Evolutionary conservation across 2,888 invertebrate genomes (phyloP).

Genomic region (Lasiommata megera): DNA sequence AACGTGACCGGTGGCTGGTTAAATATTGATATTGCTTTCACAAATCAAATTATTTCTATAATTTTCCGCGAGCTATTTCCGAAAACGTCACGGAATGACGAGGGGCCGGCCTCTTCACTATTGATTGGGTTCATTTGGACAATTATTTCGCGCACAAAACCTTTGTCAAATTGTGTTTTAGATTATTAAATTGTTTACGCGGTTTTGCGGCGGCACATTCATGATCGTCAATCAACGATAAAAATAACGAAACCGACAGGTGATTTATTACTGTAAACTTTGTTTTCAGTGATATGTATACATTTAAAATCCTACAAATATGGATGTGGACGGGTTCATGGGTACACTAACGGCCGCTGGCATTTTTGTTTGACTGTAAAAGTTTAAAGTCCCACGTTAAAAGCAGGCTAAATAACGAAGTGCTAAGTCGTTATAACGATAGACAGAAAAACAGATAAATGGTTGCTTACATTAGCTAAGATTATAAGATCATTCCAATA

Average conservation of each 20-base stretch:
- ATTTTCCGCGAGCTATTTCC: conserved; percentile 15
- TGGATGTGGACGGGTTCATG: too few species aligned
- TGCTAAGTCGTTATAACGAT: too few species aligned
- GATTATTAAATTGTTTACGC: conserved; percentile 1
- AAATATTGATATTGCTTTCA: conserved; percentile 36
- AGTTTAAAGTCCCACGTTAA: too few species aligned
- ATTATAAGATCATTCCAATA: too few species aligned
- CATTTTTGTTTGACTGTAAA: too few species aligned
- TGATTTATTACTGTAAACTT: not conserved
- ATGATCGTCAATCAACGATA: not conserved
- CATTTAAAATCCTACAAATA: not conserved
- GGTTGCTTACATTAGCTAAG: too few species aligned
- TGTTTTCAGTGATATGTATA: not conserved
- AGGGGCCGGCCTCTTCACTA: conserved; percentile 18
- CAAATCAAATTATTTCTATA: conserved; percentile 28
- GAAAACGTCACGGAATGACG: conserved; percentile 24
- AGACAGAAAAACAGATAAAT: too few species aligned
- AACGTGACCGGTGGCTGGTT: conserved; percentile 35
- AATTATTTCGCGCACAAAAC: conserved; percentile 29
- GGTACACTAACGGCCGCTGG: too few species aligned
- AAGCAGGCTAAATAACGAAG: too few species aligned
- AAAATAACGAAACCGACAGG: not conserved
- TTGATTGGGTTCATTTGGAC: conserved; percentile 17
- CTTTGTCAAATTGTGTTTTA: conserved; percentile 9
- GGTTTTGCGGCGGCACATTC: not conserved